A percentile compares a stretch with the other conserved stretches of the same genome.
Conservation (phyloP, 2,113 vertebrate genomes). For the Tupaia chinensis region DNA sequence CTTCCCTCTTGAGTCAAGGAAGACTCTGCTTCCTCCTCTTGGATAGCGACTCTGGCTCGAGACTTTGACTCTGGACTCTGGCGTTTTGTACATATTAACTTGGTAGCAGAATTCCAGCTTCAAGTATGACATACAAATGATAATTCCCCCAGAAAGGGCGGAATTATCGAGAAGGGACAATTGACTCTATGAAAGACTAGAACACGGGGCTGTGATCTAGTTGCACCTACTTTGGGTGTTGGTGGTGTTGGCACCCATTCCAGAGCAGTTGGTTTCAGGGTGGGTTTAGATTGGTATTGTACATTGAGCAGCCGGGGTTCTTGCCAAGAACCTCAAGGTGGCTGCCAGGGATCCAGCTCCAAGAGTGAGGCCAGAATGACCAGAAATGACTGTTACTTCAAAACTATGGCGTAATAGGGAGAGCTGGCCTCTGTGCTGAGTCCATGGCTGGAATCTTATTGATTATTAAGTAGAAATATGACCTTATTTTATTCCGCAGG, state of each 20-base stretch:
- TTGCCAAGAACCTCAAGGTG: background rate
- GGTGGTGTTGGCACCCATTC: too few relatives aligned
- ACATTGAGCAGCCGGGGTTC: background rate
- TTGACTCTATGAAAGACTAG: background rate
- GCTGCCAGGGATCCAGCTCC: background rate
- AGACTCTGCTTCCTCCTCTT: background rate
- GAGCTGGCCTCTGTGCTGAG: background rate
- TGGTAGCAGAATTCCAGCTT: background rate
- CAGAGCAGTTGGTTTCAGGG: background rate
- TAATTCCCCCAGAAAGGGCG: background rate
- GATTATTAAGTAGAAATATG: conserved; percentile 17
- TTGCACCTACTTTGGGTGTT: background rate
- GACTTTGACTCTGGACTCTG: background rate
- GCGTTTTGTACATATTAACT: background rate
- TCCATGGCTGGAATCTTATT: background rate
- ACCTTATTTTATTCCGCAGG: conserved; percentile 4
- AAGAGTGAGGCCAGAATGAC: background rate
- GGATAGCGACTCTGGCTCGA: background rate
- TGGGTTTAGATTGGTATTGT: background rate
- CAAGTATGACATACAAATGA: background rate
- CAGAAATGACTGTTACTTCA: conserved; percentile 1
- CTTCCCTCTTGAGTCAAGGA: background rate
- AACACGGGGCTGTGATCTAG: background rate
- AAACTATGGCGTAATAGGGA: background rate
- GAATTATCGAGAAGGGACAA: background rate